These are phyloP conservation scores for Etheostoma cragini DNA, from an alignment of 2,113 vertebrate species.

Conservation along the genomic window DNA sequence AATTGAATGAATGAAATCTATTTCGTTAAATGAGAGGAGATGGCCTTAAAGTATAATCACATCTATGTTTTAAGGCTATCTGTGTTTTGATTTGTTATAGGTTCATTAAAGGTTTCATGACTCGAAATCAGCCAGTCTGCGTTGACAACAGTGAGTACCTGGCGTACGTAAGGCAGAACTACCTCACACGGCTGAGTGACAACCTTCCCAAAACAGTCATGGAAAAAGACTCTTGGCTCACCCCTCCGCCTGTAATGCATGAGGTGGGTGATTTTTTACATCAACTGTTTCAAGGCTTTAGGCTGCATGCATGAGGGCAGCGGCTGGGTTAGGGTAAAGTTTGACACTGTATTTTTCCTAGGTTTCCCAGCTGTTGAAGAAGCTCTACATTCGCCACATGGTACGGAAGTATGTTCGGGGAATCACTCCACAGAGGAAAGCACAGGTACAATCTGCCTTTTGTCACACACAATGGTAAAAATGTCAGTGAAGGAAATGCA, in stretches of 20 bases:
- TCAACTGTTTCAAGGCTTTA: neutral
- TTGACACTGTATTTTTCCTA: constrained; percentile 56
- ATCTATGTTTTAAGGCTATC: neutral
- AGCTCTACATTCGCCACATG: constrained; percentile 87
- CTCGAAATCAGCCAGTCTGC: constrained; percentile 85
- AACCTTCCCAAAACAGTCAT: constrained; percentile 89
- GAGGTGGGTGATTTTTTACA: constrained; percentile 77
- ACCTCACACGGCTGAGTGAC: constrained; percentile 87
- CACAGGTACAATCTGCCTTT: constrained; percentile 83
- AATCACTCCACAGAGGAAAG: constrained; percentile 84
- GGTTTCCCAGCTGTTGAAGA: constrained; percentile 87
- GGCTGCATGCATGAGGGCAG: neutral
- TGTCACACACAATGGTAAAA: neutral
- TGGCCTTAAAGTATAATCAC: neutral
- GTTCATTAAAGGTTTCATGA: constrained; percentile 94
- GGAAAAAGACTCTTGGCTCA: constrained; percentile 91
- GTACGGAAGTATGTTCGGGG: constrained; percentile 89
- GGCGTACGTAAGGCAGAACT: constrained; percentile 86
- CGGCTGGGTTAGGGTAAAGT: too few species aligned
- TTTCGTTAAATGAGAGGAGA: neutral
- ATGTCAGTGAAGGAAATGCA: neutral
- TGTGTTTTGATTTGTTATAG: constrained; percentile 71
- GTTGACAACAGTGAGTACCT: constrained; percentile 88
- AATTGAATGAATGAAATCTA: too few species aligned
- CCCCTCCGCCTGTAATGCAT: constrained; percentile 87